phyloP scores from a whole-genome alignment of 2,888 invertebrate species.

The Alcis repandata region DNA sequence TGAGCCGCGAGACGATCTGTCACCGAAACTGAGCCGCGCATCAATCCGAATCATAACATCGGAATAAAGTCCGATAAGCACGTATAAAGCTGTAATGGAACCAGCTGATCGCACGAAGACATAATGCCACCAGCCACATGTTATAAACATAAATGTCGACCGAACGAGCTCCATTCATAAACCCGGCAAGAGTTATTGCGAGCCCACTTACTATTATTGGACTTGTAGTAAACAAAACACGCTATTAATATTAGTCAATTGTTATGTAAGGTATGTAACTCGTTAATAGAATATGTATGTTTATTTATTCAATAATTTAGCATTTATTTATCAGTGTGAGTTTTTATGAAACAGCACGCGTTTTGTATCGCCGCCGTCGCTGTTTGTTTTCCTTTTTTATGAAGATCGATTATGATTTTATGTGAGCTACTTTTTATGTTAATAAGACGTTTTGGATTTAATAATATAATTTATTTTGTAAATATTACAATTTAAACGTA shows the following conservation, averaged over 20 bases:
- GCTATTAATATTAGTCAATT: conserved; percentile 54
- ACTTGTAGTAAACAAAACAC: conserved; percentile 66
- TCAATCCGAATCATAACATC: conserved; percentile 19
- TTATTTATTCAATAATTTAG: conserved; percentile 48
- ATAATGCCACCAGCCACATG: conserved; percentile 42
- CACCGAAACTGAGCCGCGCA: conserved; percentile 5
- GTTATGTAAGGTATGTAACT: conserved; percentile 45
- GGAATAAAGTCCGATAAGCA: conserved; percentile 36
- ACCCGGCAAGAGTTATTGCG: conserved; percentile 70
- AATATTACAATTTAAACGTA: conserved; percentile 10
- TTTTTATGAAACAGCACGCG: conserved; percentile 32
- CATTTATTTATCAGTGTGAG: conserved; percentile 45
- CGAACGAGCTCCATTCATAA: conserved; percentile 70
- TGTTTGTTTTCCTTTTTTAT: conserved; percentile 42
- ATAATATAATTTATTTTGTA: conserved; percentile 25
- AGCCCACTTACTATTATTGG: conserved; percentile 61
- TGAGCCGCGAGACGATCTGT: conserved; percentile 8
- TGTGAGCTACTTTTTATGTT: conserved; percentile 31
- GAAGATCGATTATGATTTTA: conserved; percentile 38
- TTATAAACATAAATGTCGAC: conserved; percentile 69
- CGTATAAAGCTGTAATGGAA: conserved; percentile 41
- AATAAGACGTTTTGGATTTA: conserved; percentile 22
- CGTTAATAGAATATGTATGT: conserved; percentile 42
- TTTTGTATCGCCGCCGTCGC: conserved; percentile 15
- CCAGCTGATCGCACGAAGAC: conserved; percentile 41